phyloP scores from a whole-genome alignment of 1,140 invertebrate species.

The Limonius californicus region DNA sequence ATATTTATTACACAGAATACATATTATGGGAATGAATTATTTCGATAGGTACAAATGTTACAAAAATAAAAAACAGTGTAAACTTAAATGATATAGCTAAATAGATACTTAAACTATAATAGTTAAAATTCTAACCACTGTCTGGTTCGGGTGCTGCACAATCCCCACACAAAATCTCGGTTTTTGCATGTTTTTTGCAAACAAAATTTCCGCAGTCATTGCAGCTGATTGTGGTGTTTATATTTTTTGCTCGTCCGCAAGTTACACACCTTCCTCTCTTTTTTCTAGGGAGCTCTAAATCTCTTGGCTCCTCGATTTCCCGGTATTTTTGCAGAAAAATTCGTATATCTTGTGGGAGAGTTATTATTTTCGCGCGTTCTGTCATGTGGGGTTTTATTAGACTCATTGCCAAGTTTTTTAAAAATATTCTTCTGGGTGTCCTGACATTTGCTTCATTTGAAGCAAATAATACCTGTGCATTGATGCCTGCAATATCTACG shows the following conservation, averaged over 20 bases:
- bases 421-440: constrained; percentile 18
- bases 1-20: background rate
- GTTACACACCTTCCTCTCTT: constrained; percentile 17
- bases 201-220: constrained; percentile 9
- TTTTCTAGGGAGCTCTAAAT: constrained; percentile 19
- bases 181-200: constrained; percentile 17
- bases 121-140: no score
- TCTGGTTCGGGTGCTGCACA: no score
- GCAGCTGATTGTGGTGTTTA: constrained; percentile 21
- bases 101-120: no score
- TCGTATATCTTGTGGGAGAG: constrained; percentile 19
- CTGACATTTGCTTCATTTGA: background rate
- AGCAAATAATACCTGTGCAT: background rate
- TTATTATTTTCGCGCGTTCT: constrained; percentile 17
- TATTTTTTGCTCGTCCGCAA: constrained; percentile 22
- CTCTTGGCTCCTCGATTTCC: background rate
- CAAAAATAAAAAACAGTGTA: background rate
- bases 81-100: background rate
- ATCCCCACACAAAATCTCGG: background rate
- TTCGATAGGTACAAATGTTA: no score
- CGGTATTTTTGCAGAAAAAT: constrained; percentile 19
- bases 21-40: background rate
- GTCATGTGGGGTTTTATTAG: constrained; percentile 23
- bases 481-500: constrained; percentile 17
- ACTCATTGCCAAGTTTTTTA: constrained; percentile 18